Conservation (phyloP, 1,140 invertebrate species). For the Orius insidiosus region DNA sequence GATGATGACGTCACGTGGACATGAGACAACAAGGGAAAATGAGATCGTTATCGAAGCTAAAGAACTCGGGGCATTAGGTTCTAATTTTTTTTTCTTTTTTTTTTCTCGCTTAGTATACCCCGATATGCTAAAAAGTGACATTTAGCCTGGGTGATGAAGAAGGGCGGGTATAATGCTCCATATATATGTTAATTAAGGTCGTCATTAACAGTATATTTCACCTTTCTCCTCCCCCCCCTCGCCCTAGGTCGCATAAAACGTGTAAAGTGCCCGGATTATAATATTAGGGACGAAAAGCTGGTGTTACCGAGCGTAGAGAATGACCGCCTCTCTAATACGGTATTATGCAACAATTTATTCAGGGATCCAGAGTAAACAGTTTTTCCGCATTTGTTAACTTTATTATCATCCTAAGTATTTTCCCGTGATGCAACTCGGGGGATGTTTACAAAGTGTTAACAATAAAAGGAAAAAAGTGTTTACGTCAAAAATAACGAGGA, state of each 20-base stretch:
- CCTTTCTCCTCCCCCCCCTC: background rate
- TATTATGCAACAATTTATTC: conserved; percentile 11
- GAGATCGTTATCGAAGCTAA: no score
- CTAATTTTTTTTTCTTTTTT: no score
- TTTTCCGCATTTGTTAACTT: no score
- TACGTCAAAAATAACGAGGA: no score
- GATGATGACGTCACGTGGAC: no score
- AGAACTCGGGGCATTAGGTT: background rate
- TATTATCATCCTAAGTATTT: no score
- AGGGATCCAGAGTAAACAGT: no score
- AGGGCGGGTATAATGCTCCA: conserved; percentile 6
- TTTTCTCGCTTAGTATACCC: background rate
- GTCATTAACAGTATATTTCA: conserved; percentile 11
- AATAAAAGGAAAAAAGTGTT: no score
- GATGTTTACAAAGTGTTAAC: no score
- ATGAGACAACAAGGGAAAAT: no score
- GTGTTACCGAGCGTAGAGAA: conserved; percentile 4
- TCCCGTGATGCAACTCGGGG: no score
- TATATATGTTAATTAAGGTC: conserved; percentile 12
- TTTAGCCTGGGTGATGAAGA: background rate
- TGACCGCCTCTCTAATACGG: conserved; percentile 1
- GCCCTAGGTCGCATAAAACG: background rate
- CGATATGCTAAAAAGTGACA: conserved; percentile 9
- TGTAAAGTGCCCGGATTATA: conserved; percentile 8
- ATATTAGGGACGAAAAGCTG: conserved; percentile 2